Evolutionary conservation across 2,797 vertebrate genomes (phyloP), one percentile per base, ranked within the genome.

Genomic region (Sorex maritimensis): DNA sequence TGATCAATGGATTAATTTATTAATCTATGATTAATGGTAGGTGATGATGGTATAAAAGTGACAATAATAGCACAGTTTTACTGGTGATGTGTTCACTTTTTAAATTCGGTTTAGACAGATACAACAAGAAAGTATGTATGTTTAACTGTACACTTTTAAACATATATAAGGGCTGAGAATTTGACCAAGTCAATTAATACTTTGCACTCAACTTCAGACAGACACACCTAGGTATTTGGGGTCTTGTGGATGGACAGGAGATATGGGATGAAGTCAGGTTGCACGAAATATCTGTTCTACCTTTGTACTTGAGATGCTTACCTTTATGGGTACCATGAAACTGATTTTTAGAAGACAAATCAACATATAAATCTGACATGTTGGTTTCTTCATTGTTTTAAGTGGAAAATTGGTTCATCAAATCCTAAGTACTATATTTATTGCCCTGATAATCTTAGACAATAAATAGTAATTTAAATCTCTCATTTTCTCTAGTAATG

Each of bases 401-500:
- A 67, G 26, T 67, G 15, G n/a, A 69, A 71, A 41, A 2, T 10
- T 74, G 30, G 74, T 63, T 87, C 9, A 55, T 92, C 85, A 58
- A 92, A 80, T 91, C 44, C 41, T 15, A 81, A 14, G 8, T 82
- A 13, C 10, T 46, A 44, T 63, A 30, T 67, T 63, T 79, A 72
- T 23, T 28, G n/a, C 4, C 21, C 2, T 84, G 30, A 49, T 14
- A 41, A 34, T 90, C 30, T 90, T 34, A 41, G 30, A 2, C 23
- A 81, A 30, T 86, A 24, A 2, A n/a, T 12, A 41, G 23, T 75
- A 55, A 88, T 82, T 86, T 91, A 69, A 72, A 17, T 28, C 19
- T 74, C 17, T 86, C 5, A 19, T 85, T 90, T 52, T 81, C 41
- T 68, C 71, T 26, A 71, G 17, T n/a, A 74, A 78, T 65, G 85